Base-by-base conservation (phyloP, 2,797 vertebrate species). In the Cyprinodon diabolis region DNA sequence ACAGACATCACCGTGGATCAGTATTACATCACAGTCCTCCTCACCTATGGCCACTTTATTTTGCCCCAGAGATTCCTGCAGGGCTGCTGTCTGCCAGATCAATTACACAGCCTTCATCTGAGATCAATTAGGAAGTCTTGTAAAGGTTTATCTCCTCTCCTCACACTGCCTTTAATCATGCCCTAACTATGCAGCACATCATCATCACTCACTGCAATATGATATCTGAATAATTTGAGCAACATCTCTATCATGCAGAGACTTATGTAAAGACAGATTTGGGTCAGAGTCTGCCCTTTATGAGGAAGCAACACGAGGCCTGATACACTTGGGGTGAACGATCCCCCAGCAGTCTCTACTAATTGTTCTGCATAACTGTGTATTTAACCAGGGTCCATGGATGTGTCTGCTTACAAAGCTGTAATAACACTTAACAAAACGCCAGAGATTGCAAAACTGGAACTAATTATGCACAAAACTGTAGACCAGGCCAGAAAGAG, bases 201-300 rank as follows among this genome's bases (percentile, higher is more conserved):
- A 74, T 63, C 72, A 76, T 76, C 69, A 87, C 79, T 78, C 79
- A 78, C 86, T 81, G 82, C 74, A 79, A 82, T 84, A 77, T 85
- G 72, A 82, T 87, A 84, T 90, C 86, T 84, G 67, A 91, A 90
- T 89, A 87, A 88, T 91, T 75, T n/a, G 55, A 78, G 78, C 75
- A 74, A 69, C 75, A 72, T 90, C 79, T 91, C 89, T 79, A 84
- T 91, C 90, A 90, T 83, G 69, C 75, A 65, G 77, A 54, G 79
- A 71, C 84, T 87, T 87, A 83, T 83, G 79, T 84, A 91, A 88
- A 90, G 86, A 90, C 86, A 89, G 77, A 92, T 93, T 90, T 90
- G 82, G 91, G 91, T 90, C 91, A 92, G 6, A 75, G 82, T 83
- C 77, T 81, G 81, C 66, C 75, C 89, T 84, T 89, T 84, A 82